Base-by-base conservation (phyloP, 2,797 vertebrate species). In the Sebastiscus tertius region DNA sequence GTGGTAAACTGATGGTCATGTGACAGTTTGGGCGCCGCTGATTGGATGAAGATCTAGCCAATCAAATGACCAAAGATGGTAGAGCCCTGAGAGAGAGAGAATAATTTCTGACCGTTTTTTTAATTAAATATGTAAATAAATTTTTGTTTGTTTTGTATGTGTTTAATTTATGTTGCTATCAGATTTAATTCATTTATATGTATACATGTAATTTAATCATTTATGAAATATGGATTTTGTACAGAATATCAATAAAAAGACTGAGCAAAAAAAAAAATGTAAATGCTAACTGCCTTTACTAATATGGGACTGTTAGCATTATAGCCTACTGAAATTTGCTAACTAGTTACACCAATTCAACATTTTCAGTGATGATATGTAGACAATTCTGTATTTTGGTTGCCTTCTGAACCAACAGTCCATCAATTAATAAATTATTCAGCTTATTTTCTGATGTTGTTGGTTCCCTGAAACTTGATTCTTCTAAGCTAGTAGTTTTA, bases 391-490 rank as follows among this genome's bases (percentile, higher is more conserved):
- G 36, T 39, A 39, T 39, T 39, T 39, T 39, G 36, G 36, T 39
- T 39, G 36, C 36, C 36, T 5, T 39, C 36, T 59, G 34, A 78
- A 56, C 13, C 0, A 62, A 62, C 14, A 31, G 3, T 18, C 6
- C 20, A 72, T 12, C 3, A 29, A 7, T 70, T 14, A 8, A 22
- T 63, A n/a, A 4, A 7, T 14, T 0, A 22, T 66, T 69, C 13
- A 10, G n/a, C 29, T 18, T 12, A n/a, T 75, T 49, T 61, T 42
- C 0, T 52, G 4, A 8, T 59, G 64, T 34, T 36, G 4, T 71
- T 10, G 24, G 3, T 27, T 94, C 29, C 94, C 96, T 33, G 96
- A 97, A 92, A 97, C 95, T 0, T 92, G 96, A 9, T 92, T 96
- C 79, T 84, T 97, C 87, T 95, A 93, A 83, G 95, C 95, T 33